Percentiles rank a stretch among this genome's conserved stretches.
Evolutionary conservation across 2,888 invertebrate species (phyloP).

Genomic region (Xestia ashworthii): DNA sequence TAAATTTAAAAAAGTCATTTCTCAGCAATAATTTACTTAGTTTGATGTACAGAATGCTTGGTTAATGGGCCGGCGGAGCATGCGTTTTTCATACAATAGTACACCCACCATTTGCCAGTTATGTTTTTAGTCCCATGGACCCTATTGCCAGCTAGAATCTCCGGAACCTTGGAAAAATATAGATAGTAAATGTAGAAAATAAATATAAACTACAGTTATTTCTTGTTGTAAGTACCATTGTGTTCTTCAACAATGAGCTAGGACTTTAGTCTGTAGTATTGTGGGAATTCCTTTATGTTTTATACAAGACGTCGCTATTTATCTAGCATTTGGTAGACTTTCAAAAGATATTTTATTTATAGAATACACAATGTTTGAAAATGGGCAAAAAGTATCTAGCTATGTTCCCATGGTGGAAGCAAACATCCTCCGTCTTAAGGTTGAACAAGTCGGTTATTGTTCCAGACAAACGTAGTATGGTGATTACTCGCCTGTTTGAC

Average conservation of each 20-base stretch:
- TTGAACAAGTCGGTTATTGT: too few species aligned
- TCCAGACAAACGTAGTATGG: too few species aligned
- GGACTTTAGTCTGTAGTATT: slow-evolving; percentile 34
- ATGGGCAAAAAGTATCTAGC: neutral
- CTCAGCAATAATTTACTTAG: too few species aligned
- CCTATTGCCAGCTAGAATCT: too few species aligned
- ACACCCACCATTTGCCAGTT: too few species aligned
- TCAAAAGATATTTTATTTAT: slow-evolving; percentile 25
- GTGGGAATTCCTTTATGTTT: slow-evolving; percentile 31
- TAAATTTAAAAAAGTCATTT: too few species aligned
- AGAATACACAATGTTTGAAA: neutral
- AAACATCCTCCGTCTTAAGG: neutral
- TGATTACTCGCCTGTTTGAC: too few species aligned
- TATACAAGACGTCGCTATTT: slow-evolving; percentile 24
- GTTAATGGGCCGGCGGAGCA: too few species aligned
- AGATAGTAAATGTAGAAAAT: slow-evolving; percentile 9
- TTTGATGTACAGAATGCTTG: too few species aligned
- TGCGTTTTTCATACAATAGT: too few species aligned
- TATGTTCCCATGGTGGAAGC: neutral
- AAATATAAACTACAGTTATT: neutral
- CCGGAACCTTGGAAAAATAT: neutral
- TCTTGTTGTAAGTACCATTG: slow-evolving; percentile 33
- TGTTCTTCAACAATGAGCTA: slow-evolving; percentile 38
- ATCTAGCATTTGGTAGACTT: slow-evolving; percentile 25
- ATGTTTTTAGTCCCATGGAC: too few species aligned